A percentile compares a stretch with the other conserved stretches of the same genome.
These are phyloP conservation scores for Ophthalmotilapia sp. DNA, from an alignment of 2,113 vertebrate genomes.

Conservation along the genomic window DNA sequence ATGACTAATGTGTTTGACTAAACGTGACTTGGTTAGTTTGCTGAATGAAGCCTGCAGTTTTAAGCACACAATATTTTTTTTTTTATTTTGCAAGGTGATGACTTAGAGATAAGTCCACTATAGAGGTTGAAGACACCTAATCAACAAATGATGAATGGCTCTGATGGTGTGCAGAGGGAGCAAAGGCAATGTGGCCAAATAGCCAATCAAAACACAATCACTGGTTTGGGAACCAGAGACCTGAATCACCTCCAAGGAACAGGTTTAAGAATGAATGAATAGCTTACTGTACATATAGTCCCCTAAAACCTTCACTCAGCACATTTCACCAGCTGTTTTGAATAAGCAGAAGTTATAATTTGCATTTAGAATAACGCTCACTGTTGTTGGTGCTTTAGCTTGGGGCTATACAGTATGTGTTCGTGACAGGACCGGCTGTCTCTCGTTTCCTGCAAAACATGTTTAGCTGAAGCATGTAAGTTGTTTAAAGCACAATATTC, in stretches of 20 bases:
- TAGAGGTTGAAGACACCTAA: not conserved
- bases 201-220: slow-evolving; percentile 23
- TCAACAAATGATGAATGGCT: slow-evolving; percentile 39
- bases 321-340: not conserved
- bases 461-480: not conserved
- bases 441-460: not conserved
- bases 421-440: not conserved
- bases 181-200: not conserved
- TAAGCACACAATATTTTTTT: not conserved
- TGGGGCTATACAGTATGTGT: not conserved
- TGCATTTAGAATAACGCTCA: slow-evolving; percentile 20
- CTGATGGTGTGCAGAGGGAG: not conserved
- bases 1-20: not conserved
- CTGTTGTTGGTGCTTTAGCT: not conserved
- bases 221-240: not conserved
- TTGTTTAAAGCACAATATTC: not conserved
- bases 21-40: accelerated
- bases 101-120: not conserved
- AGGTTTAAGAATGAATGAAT: not conserved
- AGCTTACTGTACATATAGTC: not conserved
- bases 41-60: not conserved
- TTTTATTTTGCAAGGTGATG: not conserved
- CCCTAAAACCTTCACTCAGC: not conserved
- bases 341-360: not conserved
- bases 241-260: not conserved